Percentiles rank a stretch among this genome's conserved stretches.
phyloP scores from a whole-genome alignment of 2,113 vertebrate species.

The Pycnonotus jocosus region DNA sequence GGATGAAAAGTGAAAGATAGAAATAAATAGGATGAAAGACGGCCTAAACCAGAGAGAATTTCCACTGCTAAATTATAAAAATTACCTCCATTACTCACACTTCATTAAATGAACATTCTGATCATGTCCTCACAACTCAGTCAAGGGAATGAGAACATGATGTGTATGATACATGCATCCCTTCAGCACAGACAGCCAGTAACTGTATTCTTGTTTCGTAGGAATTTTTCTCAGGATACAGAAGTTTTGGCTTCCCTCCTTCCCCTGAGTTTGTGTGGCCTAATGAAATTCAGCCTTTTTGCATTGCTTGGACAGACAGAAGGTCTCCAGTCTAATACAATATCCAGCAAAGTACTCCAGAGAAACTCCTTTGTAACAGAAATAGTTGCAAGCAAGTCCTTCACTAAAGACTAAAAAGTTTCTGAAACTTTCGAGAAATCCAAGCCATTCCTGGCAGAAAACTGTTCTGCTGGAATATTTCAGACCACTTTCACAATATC shows the following conservation, averaged over 20 bases:
- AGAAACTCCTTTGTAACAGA: not conserved
- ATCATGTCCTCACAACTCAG: not conserved
- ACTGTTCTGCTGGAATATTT: not conserved
- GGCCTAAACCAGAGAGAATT: not conserved
- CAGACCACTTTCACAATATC: not conserved
- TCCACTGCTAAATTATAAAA: not conserved
- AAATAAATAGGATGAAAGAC: conserved; percentile 7
- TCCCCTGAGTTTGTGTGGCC: not conserved
- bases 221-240: not conserved
- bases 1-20: not conserved
- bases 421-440: not conserved
- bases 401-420: not conserved
- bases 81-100: conserved; percentile 6
- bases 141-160: not conserved
- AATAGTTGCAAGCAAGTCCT: not conserved
- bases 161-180: too few species aligned
- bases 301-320: not conserved
- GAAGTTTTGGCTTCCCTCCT: not conserved
- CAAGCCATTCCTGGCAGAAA: not conserved
- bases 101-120: not conserved
- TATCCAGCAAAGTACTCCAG: not conserved
- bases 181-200: not conserved
- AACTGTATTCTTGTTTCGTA: not conserved
- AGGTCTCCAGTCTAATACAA: not conserved
- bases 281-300: not conserved